Conservation (phyloP, 2,113 vertebrate species). For the Nymphicus hollandicus region DNA sequence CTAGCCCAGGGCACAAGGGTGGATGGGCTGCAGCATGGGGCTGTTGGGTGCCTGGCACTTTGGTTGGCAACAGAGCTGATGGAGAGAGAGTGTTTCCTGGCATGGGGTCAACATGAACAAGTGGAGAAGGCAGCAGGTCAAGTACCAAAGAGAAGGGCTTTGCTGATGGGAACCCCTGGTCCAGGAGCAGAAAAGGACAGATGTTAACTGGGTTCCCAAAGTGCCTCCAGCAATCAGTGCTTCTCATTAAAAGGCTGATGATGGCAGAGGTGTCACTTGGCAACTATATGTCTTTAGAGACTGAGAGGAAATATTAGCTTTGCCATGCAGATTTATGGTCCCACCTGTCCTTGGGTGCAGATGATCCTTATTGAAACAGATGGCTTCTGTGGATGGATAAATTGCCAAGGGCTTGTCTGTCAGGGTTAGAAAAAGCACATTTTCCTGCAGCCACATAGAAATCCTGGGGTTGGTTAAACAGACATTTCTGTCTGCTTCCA, state of each 20-base stretch:
- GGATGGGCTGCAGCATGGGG: neutral
- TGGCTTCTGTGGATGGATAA: neutral
- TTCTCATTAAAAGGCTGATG: neutral
- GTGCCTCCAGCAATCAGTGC: neutral
- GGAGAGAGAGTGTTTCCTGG: neutral
- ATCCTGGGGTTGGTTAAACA: neutral
- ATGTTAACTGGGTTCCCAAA: neutral
- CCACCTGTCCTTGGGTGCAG: neutral
- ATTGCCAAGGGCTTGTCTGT: neutral
- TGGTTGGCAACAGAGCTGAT: neutral
- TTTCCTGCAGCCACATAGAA: neutral
- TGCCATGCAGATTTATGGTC: neutral
- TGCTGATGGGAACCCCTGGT: neutral
- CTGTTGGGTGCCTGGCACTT: neutral
- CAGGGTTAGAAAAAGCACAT: neutral
- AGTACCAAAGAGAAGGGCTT: neutral
- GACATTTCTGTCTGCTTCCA: slow-evolving; percentile 9
- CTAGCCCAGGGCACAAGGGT: rapidly evolving
- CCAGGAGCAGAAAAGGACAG: neutral
- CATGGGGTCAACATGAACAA: rapidly evolving
- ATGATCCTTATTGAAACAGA: neutral
- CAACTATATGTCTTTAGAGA: neutral
- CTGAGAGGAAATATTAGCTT: neutral
- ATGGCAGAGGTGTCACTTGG: neutral
- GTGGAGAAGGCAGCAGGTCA: neutral